Base-by-base conservation (phyloP, 2,888 invertebrate genomes). In the Tenthredo livida region DNA sequence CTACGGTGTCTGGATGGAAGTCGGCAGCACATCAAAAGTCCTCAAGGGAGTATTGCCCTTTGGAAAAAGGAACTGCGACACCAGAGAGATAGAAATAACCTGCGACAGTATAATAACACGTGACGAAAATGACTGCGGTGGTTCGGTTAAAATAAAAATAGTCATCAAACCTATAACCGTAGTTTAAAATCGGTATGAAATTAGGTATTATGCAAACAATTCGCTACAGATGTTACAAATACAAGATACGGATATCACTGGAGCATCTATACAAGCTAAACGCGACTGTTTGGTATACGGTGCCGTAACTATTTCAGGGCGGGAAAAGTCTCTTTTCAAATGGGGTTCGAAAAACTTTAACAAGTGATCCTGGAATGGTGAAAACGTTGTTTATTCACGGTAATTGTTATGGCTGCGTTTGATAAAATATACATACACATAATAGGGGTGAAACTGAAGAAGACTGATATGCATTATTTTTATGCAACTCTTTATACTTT, bases 71-170 rank as follows among this genome's bases (percentile, higher is more conserved):
- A 77, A 87, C 21, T 86, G 85, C 0, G 86, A 86, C 12, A 85
- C 84, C n/a, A 86, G 86, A 21, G 85, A 84, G 21, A 84, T 87
- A n/a, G 84, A 82, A 29, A 85, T 87, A 10, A 80, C 85, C n/a
- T 84, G 85, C 50, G 84, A 82, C 37, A 84, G 21, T 50, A 72
- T 87, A 25, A 78, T 85, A 61, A 29, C 73, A 12, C 47, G 80
- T 33, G 72, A 47, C 25, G 21, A 40, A 37, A 65, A 37, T 21
- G 47, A 82, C 33, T 54, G 67, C 7, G 61, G 75, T n/a, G 82
- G 85, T 61, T 87, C 86, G 61, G 85, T 88, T 0, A 87, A 86
- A 54, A 87, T 88, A 58, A 86, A 86, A 37, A 87, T 88, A 83
- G 84, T 75, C 54, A 87, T 88, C 43, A 87, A 77, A 83, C 84